Base-by-base conservation (phyloP, 2,888 invertebrate genomes). In the Actias luna region DNA sequence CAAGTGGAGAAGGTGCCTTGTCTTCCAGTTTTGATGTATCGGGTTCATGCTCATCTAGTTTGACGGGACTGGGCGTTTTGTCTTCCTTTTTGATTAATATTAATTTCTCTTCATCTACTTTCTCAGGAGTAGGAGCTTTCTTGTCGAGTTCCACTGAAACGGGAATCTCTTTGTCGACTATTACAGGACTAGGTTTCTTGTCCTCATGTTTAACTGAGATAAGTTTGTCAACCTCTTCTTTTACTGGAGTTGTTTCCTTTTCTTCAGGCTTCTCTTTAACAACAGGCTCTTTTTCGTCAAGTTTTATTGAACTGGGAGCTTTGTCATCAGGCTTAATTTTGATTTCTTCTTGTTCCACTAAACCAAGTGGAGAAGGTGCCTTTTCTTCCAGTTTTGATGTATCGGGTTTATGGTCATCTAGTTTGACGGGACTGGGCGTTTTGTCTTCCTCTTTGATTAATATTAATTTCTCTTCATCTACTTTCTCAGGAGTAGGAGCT, bases 251-350 rank as follows among this genome's bases (percentile, higher is more conserved):
- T 5, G 31, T 4, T 7, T 31, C 5, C 7, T 31, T 4, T 7
- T 31, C 31, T 5, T 31, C 31, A 5, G 31, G 31, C 36, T 0
- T 31, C 8, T 29, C 14, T 68, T 67, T 0, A n/a, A 52, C 36
- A 18, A 61, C 67, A 2, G 50, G n/a, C 31, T 18, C 62, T 39
- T 64, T 67, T 0, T 62, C 64, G 8, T 60, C 64, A 8, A 16
- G 50, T 10, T 66, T 64, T 0, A 36, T 55, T 25, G 52, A 61
- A 8, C 59, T 65, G 5, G 58, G 27, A 7, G 33, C 42, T 36
- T 25, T 59, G 16, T 62, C 63, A 0, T 60, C 63, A 7, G 55
- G 31, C 8, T 50, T 62, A 4, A 59, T 60, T 3, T 65, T 16
- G 31, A 5, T 7, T 33, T 12, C 12, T 33, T 33, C 62, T 62